A percentile compares a stretch with the other conserved stretches of the same genome.
These are phyloP conservation scores for Volucella inanis DNA, from an alignment of 2,888 invertebrate species.

Conservation along the genomic window DNA sequence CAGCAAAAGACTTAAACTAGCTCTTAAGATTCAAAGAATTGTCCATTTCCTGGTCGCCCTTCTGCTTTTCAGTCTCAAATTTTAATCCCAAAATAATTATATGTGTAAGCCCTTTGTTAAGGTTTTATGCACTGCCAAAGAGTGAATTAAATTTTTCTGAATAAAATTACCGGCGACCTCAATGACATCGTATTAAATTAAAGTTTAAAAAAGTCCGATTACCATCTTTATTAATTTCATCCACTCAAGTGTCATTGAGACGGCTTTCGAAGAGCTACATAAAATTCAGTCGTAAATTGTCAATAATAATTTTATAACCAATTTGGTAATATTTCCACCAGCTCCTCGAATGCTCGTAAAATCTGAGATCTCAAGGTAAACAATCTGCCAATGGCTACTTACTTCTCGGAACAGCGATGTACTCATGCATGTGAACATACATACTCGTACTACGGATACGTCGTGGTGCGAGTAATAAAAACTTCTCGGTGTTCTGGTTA, in stretches of 20 bases:
- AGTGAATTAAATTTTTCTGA: not conserved
- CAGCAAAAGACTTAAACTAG: too few species aligned
- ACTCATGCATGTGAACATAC: conserved; percentile 42
- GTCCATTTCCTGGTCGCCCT: too few species aligned
- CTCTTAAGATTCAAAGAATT: too few species aligned
- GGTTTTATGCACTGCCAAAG: too few species aligned
- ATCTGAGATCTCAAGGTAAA: conserved; percentile 25
- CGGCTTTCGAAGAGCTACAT: conserved; percentile 19
- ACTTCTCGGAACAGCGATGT: conserved; percentile 17
- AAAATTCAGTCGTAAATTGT: conserved; percentile 20
- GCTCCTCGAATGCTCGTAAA: conserved; percentile 47
- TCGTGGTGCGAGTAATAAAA: conserved; percentile 46
- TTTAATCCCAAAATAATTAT: too few species aligned
- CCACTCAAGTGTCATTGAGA: conserved; percentile 34
- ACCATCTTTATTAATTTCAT: conserved; percentile 32
- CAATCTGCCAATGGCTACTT: conserved; percentile 11
- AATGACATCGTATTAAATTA: conserved; percentile 20
- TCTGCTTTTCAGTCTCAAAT: too few species aligned
- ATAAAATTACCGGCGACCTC: conserved; percentile 21
- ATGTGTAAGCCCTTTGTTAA: too few species aligned
- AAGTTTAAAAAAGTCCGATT: conserved; percentile 44
- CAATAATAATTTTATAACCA: conserved; percentile 43
- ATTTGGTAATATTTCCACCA: conserved; percentile 29
- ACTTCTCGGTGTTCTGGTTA: conserved; percentile 36
- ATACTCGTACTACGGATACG: too few species aligned